phyloP scores from a whole-genome alignment of 2,888 invertebrate genomes.

The Leptinotarsa juncta region DNA sequence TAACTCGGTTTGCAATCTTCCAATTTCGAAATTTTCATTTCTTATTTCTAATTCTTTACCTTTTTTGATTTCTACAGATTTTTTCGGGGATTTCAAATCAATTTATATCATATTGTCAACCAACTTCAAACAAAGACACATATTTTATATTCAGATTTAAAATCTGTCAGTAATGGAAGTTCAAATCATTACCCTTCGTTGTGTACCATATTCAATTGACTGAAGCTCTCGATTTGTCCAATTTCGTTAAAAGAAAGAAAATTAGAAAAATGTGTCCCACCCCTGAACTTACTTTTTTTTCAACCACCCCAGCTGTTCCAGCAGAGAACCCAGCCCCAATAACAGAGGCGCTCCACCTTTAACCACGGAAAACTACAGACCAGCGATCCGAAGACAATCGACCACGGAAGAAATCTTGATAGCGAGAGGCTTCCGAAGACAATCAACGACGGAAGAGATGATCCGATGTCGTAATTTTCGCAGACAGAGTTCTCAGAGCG shows the following conservation, averaged over 20 bases:
- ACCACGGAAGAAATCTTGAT: conserved; percentile 93
- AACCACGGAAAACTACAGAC: conserved; percentile 71
- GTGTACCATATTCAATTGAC: too few relatives aligned
- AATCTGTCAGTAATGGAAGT: too few relatives aligned
- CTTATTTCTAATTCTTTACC: too few relatives aligned
- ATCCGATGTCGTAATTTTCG: conserved; percentile 91
- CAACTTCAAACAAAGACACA: too few relatives aligned
- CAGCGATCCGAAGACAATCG: conserved; percentile 86
- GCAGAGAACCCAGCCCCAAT: conserved; percentile 88
- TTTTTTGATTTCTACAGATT: too few relatives aligned
- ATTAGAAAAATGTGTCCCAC: conserved; percentile 15
- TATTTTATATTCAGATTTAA: too few relatives aligned
- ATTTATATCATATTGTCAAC: too few relatives aligned
- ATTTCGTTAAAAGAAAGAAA: conserved; percentile 1
- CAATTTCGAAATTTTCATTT: too few relatives aligned
- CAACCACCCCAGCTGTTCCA: conserved; percentile 79
- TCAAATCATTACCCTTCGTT: too few relatives aligned
- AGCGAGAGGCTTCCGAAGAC: conserved; percentile 88
- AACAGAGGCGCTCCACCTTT: conserved; percentile 69
- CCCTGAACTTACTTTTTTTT: conserved; percentile 33
- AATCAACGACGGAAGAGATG: conserved; percentile 94
- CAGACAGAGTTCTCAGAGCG: conserved; percentile 82
- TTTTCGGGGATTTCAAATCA: too few relatives aligned
- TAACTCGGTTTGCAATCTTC: too few relatives aligned
- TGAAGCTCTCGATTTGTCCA: too few relatives aligned